Evolutionary conservation across 2,113 vertebrate genomes (phyloP).

Genomic region (Tachuris rubrigastra): DNA sequence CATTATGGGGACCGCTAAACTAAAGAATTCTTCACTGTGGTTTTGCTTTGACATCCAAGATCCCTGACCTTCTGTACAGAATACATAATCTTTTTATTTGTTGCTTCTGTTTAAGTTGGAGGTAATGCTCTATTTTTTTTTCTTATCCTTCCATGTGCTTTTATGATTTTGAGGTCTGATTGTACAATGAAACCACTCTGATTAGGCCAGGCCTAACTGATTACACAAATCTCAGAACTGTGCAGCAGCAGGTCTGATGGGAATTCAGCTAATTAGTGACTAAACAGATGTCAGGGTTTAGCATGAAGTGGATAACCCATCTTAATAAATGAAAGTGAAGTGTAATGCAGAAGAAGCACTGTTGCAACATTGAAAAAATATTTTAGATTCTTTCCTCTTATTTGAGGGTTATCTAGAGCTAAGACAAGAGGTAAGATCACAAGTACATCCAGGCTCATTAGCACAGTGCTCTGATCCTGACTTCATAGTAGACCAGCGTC

Average conservation of each 20-base stretch:
- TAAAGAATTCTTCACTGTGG: neutral
- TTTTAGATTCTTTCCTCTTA: neutral
- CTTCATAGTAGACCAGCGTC: neutral
- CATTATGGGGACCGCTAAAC: neutral
- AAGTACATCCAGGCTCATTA: neutral
- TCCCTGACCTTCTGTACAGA: neutral
- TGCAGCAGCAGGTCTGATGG: neutral
- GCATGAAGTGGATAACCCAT: neutral
- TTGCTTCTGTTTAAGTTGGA: neutral
- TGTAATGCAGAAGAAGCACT: neutral
- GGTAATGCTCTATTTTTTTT: neutral
- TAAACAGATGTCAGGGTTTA: slow-evolving; percentile 21
- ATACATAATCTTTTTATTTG: neutral
- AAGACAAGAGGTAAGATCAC: neutral
- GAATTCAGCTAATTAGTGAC: slow-evolving; percentile 23
- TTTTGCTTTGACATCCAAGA: neutral
- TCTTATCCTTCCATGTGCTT: neutral
- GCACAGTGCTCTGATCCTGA: neutral
- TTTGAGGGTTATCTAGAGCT: neutral
- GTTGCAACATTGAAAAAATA: neutral
- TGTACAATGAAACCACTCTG: neutral
- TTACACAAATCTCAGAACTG: neutral
- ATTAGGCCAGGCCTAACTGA: neutral
- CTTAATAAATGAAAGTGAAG: neutral
- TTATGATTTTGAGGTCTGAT: neutral